Percentiles rank a stretch among this genome's conserved stretches.
These are phyloP conservation scores for Edolisoma coerulescens DNA, from an alignment of 2,113 vertebrate species.

Conservation along the genomic window DNA sequence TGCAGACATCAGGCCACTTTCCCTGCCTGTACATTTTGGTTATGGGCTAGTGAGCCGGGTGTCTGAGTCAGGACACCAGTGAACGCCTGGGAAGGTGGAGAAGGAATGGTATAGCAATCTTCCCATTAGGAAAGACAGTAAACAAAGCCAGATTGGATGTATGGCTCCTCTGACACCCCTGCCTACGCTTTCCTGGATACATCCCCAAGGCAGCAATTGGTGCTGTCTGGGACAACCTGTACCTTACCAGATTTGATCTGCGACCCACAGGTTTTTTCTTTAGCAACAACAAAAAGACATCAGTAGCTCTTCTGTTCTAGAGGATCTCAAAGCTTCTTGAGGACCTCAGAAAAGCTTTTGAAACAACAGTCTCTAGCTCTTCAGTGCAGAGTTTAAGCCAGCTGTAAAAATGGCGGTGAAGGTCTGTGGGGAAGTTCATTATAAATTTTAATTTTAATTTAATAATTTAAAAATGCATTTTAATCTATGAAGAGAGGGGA, in stretches of 20 bases:
- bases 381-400: background rate
- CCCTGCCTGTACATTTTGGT: background rate
- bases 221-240: background rate
- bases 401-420: background rate
- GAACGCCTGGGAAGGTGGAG: background rate
- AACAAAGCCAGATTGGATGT: background rate
- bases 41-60: background rate
- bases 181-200: background rate
- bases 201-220: background rate
- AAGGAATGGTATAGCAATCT: background rate
- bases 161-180: background rate
- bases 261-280: background rate
- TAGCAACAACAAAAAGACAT: background rate
- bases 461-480: background rate
- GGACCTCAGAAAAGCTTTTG: background rate
- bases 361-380: background rate
- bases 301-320: background rate
- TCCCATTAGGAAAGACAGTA: background rate
- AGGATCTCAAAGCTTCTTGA: background rate
- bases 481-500: background rate
- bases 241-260: background rate
- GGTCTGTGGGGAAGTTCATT: background rate
- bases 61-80: background rate
- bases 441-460: background rate
- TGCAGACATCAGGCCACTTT: background rate